These are phyloP conservation scores for Phenganax subtilis DNA, from an alignment of 92 coral and sea anemone species.

Conservation along the genomic window DNA sequence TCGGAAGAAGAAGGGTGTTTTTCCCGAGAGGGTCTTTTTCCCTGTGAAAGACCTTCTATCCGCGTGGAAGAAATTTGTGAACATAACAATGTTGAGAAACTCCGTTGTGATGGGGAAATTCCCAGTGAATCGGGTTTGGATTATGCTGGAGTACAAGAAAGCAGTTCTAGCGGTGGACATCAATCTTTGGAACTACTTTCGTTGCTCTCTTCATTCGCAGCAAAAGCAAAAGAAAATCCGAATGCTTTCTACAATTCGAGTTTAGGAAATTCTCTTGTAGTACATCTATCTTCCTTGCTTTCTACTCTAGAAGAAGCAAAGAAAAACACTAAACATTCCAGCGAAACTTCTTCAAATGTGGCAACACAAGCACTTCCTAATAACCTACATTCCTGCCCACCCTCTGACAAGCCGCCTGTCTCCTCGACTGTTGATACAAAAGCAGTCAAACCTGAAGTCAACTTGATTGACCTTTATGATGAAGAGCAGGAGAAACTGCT, in stretches of 20 bases:
- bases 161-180: not conserved
- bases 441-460: no score
- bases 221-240: constrained; percentile 30
- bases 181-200: constrained; percentile 33
- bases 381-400: not conserved
- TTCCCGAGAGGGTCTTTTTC: not conserved
- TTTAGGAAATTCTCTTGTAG: constrained; percentile 18
- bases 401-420: not conserved
- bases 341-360: not conserved
- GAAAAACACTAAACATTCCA: not conserved
- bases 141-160: not conserved
- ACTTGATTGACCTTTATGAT: no score
- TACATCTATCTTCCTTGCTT: constrained; percentile 28
- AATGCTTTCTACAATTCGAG: constrained; percentile 18
- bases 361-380: not conserved
- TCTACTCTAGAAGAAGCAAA: constrained; percentile 27
- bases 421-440: no score
- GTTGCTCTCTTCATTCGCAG: constrained; percentile 17
- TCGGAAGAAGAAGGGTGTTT: constrained; percentile 9
- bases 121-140: not conserved
- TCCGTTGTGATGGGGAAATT: not conserved
- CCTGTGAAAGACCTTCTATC: not conserved
- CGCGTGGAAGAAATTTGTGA: not conserved
- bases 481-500: no score
- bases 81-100: not conserved